These are phyloP conservation scores for Sycophila texana DNA, from an alignment of 2,888 invertebrate species.

Conservation along the genomic window DNA sequence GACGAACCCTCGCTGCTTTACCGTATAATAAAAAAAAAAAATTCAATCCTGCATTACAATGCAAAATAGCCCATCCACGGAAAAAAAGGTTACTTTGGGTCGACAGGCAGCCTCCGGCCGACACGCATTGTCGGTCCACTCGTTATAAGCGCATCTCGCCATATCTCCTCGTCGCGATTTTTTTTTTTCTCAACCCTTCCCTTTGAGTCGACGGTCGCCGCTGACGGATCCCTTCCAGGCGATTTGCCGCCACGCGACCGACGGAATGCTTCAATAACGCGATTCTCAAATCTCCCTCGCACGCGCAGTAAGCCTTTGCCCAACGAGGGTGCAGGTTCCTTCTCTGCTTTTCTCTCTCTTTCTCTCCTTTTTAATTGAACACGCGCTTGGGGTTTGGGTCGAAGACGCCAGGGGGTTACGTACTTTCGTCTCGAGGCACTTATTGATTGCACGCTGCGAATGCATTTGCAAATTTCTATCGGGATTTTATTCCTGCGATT, in stretches of 20 bases:
- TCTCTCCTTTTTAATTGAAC: too few relatives aligned
- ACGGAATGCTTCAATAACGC: conserved; percentile 1
- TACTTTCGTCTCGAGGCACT: too few relatives aligned
- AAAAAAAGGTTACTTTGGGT: too few relatives aligned
- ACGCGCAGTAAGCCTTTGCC: not conserved
- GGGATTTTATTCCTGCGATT: too few relatives aligned
- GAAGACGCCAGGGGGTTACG: too few relatives aligned
- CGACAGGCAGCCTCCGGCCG: not conserved
- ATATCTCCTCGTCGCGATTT: not conserved
- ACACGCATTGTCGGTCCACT: conserved; percentile 9
- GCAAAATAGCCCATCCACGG: too few relatives aligned
- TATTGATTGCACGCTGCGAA: too few relatives aligned
- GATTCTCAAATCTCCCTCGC: not conserved
- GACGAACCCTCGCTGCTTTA: too few relatives aligned
- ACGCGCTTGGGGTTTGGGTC: too few relatives aligned
- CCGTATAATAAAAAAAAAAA: too few relatives aligned
- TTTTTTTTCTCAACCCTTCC: not conserved
- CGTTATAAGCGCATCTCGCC: conserved; percentile 11
- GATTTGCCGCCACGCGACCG: not conserved
- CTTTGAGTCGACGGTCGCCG: not conserved
- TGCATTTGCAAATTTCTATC: too few relatives aligned
- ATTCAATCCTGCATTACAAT: too few relatives aligned
- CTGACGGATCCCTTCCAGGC: conserved; percentile 7
- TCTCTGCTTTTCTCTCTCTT: not conserved
- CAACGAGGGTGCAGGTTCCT: not conserved